Conservation (phyloP, 2,888 invertebrate species). For the Pristionchus exspectatus region DNA sequence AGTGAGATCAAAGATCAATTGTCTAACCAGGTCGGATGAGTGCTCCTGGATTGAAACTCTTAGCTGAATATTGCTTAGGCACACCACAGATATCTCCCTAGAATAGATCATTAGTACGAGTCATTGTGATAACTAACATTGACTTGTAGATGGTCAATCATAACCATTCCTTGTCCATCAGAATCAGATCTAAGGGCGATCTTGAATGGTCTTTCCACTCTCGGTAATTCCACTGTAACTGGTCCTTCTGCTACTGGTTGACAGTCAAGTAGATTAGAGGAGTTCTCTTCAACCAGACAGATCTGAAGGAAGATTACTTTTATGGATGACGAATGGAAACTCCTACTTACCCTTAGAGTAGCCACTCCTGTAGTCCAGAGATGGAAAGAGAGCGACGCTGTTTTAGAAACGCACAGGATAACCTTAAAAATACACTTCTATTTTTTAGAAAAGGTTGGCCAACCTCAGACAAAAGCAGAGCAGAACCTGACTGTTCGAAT, state of each 20-base stretch:
- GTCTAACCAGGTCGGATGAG: background rate
- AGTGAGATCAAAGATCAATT: constrained; percentile 19
- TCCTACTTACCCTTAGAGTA: constrained; percentile 60
- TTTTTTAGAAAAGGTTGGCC: background rate
- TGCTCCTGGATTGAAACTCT: constrained; percentile 61
- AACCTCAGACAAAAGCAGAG: constrained; percentile 67
- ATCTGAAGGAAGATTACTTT: constrained; percentile 57
- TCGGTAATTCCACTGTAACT: constrained; percentile 68
- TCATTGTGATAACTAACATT: constrained; percentile 17
- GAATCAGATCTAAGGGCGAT: constrained; percentile 68
- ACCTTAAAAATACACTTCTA: constrained; percentile 45
- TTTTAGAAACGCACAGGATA: constrained; percentile 63
- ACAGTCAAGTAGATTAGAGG: constrained; percentile 69
- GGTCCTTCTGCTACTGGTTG: constrained; percentile 65
- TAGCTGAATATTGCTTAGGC: constrained; percentile 67
- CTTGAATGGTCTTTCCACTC: constrained; percentile 68
- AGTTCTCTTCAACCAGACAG: constrained; percentile 69
- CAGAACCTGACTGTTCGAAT: constrained; percentile 68
- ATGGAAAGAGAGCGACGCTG: constrained; percentile 64
- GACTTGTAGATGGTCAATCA: constrained; percentile 69
- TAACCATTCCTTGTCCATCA: constrained; percentile 68
- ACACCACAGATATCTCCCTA: constrained; percentile 64
- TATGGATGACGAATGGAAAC: background rate
- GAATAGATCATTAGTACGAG: background rate
- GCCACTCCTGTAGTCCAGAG: constrained; percentile 70